Percentiles rank a stretch among this genome's conserved stretches.
These are phyloP conservation scores for Balearica regulorum DNA, from an alignment of 2,797 vertebrate species.

Conservation along the genomic window DNA sequence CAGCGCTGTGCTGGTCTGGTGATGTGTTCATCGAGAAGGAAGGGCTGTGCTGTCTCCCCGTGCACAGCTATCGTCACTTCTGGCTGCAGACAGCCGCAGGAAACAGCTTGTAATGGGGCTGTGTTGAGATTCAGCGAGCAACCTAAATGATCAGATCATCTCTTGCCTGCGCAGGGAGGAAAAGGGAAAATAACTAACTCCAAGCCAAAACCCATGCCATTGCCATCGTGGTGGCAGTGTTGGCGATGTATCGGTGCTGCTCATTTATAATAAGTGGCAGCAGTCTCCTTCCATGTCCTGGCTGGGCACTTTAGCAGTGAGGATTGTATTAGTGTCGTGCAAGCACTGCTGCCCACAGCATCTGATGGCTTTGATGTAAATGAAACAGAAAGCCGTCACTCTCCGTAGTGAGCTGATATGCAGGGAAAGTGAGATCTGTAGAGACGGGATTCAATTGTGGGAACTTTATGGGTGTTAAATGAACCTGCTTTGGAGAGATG, in stretches of 20 bases:
- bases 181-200: background rate
- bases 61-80: background rate
- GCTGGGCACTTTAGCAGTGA: background rate
- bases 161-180: background rate
- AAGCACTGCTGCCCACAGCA: background rate
- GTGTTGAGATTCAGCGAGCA: accelerated
- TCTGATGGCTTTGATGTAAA: slow-evolving; percentile 38
- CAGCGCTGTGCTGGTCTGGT: background rate
- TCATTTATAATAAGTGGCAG: background rate
- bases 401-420: slow-evolving; percentile 6
- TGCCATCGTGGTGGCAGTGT: background rate
- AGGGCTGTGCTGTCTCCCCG: background rate
- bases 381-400: background rate
- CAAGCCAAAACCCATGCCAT: background rate
- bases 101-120: background rate
- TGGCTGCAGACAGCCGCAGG: background rate
- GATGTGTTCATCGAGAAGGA: background rate
- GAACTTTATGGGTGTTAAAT: slow-evolving; percentile 63
- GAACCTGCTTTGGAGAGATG: slow-evolving; percentile 62
- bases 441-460: slow-evolving; percentile 42
- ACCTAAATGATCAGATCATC: background rate
- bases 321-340: background rate
- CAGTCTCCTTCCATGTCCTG: background rate
- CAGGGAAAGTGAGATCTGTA: slow-evolving; percentile 42
- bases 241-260: background rate